A percentile compares a stretch with the other conserved stretches of the same genome.
These are phyloP conservation scores for Ferrisia virgata DNA, from an alignment of 2,888 invertebrate genomes.

Conservation along the genomic window DNA sequence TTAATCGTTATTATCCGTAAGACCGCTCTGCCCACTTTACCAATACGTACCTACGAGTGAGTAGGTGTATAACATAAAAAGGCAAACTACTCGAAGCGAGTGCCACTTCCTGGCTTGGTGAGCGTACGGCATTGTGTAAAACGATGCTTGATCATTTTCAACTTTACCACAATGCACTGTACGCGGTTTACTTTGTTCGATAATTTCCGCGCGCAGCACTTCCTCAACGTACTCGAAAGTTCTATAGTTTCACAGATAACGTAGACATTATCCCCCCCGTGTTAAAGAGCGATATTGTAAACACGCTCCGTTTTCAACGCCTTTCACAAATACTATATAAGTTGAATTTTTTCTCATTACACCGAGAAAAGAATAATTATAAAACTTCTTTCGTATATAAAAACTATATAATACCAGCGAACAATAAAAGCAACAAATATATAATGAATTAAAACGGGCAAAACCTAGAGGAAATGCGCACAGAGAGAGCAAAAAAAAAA, in stretches of 20 bases:
- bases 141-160: background rate
- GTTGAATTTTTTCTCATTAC: background rate
- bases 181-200: background rate
- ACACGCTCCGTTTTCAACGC: background rate
- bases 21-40: background rate
- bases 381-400: background rate
- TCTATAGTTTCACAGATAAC: background rate
- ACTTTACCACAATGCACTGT: background rate
- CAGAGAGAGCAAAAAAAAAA: background rate
- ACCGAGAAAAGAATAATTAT: background rate
- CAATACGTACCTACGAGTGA: background rate
- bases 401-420: background rate
- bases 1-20: background rate
- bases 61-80: background rate
- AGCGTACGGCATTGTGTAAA: background rate
- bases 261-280: background rate
- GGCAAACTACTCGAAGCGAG: background rate
- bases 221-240: background rate
- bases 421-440: constrained; percentile 4
- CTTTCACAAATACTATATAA: background rate
- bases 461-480: background rate
- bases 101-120: background rate
- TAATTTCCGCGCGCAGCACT: background rate
- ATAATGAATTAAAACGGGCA: background rate
- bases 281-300: background rate